Evolutionary conservation across 2,888 invertebrate genomes (phyloP).

Genomic region (Tinea pellionella): DNA sequence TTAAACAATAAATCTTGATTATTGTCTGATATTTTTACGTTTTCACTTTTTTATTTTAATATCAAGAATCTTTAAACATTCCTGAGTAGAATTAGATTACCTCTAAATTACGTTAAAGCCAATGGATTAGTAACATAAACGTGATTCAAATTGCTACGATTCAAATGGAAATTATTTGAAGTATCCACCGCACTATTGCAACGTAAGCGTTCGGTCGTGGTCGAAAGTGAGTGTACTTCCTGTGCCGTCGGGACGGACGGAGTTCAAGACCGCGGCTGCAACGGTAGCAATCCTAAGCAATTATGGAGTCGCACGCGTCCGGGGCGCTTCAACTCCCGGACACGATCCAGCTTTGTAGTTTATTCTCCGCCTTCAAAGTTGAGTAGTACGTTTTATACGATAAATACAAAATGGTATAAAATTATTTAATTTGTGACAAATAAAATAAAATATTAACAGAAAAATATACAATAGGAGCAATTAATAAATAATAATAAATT

Average conservation of each 20-base stretch:
- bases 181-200: slow-evolving; percentile 10
- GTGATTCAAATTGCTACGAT: slow-evolving; percentile 4
- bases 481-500: too few relatives aligned
- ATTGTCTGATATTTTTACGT: too few relatives aligned
- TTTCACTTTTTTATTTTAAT: too few relatives aligned
- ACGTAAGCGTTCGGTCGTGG: slow-evolving; percentile 6
- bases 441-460: too few relatives aligned
- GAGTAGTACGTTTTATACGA: not conserved
- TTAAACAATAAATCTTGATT: not conserved
- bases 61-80: too few relatives aligned
- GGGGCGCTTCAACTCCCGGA: not conserved
- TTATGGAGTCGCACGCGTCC: slow-evolving; percentile 11
- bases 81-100: too few relatives aligned
- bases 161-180: slow-evolving; percentile 11
- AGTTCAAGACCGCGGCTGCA: slow-evolving; percentile 4
- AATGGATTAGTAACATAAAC: not conserved
- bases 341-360: slow-evolving; percentile 3
- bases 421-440: too few relatives aligned
- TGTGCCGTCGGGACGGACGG: not conserved
- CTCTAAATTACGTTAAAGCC: not conserved
- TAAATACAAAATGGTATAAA: not conserved
- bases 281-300: slow-evolving; percentile 8
- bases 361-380: not conserved
- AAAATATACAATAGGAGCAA: too few relatives aligned
- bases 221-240: slow-evolving; percentile 11